Base-by-base conservation (phyloP, 2,797 vertebrate genomes). In the Distichodus sexfasciatus region DNA sequence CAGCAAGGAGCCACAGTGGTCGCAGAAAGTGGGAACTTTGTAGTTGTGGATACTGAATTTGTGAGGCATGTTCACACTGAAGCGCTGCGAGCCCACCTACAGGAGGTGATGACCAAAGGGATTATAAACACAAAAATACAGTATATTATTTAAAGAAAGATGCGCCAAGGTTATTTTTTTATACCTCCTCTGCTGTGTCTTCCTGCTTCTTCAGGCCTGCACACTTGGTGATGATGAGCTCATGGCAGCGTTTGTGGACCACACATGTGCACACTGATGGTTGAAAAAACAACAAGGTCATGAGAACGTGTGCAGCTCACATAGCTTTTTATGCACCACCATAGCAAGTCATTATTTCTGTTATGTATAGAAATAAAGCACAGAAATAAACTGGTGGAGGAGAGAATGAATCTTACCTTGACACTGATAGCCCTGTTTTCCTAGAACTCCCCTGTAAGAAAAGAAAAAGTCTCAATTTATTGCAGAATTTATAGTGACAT, bases 41-140 rank as follows among this genome's bases (percentile, higher is more conserved):
- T 96, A 98, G 91, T 94, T 98, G 86, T 98, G 96, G 87, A 96
- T 98, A 76, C 94, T 91, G 75, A 98, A 98, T 84, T 94, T 98
- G 86, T 98, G 96, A 54, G 96, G 95, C 90, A 98, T 95, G 85
- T 98, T 98, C 76, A 98, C 96, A 17, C 95, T 97, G 86, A 98
- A 98, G 76, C 96, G 92, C 79, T 97, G 95, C 21, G 94, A 95
- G 31, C 94, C 94, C 72, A 97, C 93, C 77, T 93, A 84, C 82
- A 88, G 85, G 0, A 75, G 69, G 77, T 55, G n/a, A n/a, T n/a
- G 21, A 66, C 63, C 76, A 57, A 77, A 24, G 57, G 61, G n/a
- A n/a, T n/a, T n/a, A n/a, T n/a, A n/a, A n/a, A n/a, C 46, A 46
- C 35, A 23, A 7, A 43, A 58, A 2, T 4, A 15, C 19, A 15